Percentiles rank a stretch among this genome's conserved stretches.
These are phyloP conservation scores for Phrynocephalus forsythii DNA, from an alignment of 2,797 vertebrate species.

Conservation along the genomic window DNA sequence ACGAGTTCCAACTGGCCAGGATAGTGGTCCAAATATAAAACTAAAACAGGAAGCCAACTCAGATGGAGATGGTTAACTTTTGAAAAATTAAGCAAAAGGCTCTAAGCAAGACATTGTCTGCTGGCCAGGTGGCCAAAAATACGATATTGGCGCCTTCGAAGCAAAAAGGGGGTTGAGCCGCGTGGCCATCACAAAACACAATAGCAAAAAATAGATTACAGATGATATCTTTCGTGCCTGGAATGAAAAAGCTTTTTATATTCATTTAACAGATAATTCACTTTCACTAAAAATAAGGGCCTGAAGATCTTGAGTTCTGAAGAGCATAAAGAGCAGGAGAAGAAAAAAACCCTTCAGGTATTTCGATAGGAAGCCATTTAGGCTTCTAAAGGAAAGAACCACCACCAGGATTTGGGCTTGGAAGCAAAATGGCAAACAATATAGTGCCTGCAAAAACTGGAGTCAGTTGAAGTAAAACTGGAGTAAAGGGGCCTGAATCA, in stretches of 20 bases:
- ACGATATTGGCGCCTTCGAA: too few species aligned
- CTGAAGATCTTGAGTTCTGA: not conserved
- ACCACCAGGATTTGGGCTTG: not conserved
- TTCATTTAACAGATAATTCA: not conserved
- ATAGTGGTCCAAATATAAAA: not conserved
- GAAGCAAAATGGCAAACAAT: not conserved
- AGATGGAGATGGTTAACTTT: too few species aligned
- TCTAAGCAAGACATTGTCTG: too few species aligned
- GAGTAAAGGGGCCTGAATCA: not conserved
- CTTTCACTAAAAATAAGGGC: not conserved
- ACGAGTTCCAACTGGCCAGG: not conserved
- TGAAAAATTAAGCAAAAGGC: too few species aligned
- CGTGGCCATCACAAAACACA: too few species aligned
- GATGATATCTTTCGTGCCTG: not conserved
- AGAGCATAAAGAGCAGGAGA: too few species aligned
- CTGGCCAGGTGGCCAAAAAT: too few species aligned
- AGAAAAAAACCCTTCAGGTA: too few species aligned
- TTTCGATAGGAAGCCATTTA: not conserved
- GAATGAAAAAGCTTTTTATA: not conserved
- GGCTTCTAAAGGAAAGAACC: not conserved
- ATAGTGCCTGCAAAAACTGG: not conserved
- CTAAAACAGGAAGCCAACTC: not conserved
- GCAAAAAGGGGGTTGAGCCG: too few species aligned
- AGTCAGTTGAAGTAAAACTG: too few species aligned
- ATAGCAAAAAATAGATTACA: too few species aligned